Conservation (phyloP, 2,113 vertebrate species). For the Xiphorhynchus elegans region DNA sequence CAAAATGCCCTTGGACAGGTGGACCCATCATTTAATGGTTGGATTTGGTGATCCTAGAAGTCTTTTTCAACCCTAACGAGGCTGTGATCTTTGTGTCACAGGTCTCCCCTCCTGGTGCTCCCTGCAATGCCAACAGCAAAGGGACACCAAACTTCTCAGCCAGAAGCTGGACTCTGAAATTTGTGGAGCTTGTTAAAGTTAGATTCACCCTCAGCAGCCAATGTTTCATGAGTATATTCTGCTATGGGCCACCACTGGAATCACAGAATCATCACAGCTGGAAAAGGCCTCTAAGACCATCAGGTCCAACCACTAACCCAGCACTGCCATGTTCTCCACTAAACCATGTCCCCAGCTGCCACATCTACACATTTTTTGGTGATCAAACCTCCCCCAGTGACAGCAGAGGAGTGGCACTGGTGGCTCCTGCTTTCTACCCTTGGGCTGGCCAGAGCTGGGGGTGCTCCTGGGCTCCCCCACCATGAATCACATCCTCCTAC, state of each 20-base stretch:
- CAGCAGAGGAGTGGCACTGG: neutral
- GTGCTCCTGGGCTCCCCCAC: neutral
- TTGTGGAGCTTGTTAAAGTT: neutral
- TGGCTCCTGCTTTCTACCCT: neutral
- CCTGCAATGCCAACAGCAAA: neutral
- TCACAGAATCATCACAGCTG: neutral
- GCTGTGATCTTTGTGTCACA: neutral
- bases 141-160: neutral
- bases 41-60: neutral
- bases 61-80: fast-evolving
- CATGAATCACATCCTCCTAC: neutral
- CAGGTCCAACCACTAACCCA: neutral
- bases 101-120: neutral
- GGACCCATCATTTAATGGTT: fast-evolving
- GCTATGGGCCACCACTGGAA: neutral
- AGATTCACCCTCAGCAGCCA: neutral
- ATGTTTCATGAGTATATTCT: neutral
- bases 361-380: neutral
- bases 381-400: neutral
- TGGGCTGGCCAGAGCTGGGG: neutral
- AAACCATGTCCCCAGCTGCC: neutral
- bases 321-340: neutral
- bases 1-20: fast-evolving
- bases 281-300: neutral
- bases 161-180: neutral